Conservation (phyloP, 2,113 vertebrate species). For the Prunella himalayana region DNA sequence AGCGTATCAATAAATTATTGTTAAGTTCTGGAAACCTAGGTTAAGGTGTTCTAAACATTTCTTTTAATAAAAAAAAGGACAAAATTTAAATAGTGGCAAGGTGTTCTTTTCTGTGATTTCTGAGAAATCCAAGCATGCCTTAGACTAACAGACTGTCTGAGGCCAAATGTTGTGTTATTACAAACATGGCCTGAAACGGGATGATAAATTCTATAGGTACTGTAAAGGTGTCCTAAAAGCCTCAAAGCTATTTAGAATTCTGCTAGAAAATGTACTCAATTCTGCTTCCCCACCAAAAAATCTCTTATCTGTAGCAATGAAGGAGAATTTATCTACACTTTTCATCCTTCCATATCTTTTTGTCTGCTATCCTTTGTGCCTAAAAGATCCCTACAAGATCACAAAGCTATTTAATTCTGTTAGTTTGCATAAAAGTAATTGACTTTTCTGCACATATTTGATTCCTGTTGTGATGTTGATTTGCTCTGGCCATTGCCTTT, state of each 20-base stretch:
- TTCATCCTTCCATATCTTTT: neutral
- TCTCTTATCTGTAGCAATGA: neutral
- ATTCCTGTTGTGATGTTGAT: neutral
- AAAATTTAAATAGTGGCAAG: neutral
- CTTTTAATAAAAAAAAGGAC: neutral
- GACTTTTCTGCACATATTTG: neutral
- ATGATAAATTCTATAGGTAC: neutral
- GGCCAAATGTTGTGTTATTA: neutral
- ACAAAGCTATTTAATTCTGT: neutral
- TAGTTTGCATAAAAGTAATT: neutral
- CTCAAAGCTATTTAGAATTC: neutral
- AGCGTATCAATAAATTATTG: neutral
- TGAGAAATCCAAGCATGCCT: neutral
- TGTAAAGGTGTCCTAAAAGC: neutral
- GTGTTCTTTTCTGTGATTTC: neutral
- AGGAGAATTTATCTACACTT: neutral
- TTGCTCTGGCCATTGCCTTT: neutral
- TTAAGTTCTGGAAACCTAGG: neutral
- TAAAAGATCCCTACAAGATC: neutral
- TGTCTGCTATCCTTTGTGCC: neutral
- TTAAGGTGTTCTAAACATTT: neutral
- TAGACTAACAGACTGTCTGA: neutral
- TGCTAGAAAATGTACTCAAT: neutral
- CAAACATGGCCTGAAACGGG: neutral
- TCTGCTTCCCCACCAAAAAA: neutral